Evolutionary conservation across 2,797 vertebrate genomes (phyloP).

Genomic region (Diplodus puntazzo): DNA sequence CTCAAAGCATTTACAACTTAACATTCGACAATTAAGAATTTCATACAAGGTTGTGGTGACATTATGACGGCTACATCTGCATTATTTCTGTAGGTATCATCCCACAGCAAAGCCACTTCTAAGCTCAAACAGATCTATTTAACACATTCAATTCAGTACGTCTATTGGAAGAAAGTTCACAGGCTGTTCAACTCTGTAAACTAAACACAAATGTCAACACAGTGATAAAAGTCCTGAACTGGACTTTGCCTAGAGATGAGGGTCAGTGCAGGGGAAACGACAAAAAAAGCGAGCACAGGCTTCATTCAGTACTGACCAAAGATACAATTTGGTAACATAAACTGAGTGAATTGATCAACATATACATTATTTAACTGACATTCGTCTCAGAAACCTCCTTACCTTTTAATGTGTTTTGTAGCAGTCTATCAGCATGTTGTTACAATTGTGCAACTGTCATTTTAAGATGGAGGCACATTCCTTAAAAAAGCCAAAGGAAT

Average conservation of each 20-base stretch:
- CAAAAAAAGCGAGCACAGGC: neutral
- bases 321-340: neutral
- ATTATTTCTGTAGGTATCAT: neutral
- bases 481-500: neutral
- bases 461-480: neutral
- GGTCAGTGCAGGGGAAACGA: constrained; percentile 28
- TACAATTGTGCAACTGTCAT: neutral
- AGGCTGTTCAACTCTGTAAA: constrained; percentile 21
- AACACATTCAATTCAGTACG: neutral
- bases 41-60: no score
- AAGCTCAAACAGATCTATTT: neutral
- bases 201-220: constrained; percentile 39
- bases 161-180: constrained; percentile 23
- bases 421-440: neutral
- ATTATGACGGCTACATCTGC: neutral
- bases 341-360: neutral
- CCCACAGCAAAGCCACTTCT: neutral
- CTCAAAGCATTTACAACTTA: neutral
- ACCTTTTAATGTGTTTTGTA: neutral
- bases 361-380: neutral
- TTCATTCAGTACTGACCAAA: neutral
- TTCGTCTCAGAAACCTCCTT: neutral
- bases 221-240: constrained; percentile 19
- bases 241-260: constrained; percentile 52
- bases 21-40: neutral